Percentiles rank a stretch among this genome's conserved stretches.
Conservation (phyloP, 92 coral and sea anemone species). For the Epizoanthus scotinus region DNA sequence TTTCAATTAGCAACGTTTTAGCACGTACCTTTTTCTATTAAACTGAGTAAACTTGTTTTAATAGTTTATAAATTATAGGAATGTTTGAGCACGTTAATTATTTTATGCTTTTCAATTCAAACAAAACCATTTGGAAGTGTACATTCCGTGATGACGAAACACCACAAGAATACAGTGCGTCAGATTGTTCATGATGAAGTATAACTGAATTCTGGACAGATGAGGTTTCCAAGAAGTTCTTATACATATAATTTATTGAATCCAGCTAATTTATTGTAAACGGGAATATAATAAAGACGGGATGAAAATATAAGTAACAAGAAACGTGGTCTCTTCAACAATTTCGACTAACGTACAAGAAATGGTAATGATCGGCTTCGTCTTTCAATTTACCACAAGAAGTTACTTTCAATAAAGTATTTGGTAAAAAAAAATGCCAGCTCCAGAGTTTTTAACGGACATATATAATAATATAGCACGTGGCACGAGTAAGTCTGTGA, state of each 20-base stretch:
- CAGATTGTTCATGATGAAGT: neutral
- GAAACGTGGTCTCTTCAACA: neutral
- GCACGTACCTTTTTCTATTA: neutral
- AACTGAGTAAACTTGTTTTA: constrained; percentile 7
- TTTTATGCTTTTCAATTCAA: neutral
- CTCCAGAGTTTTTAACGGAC: neutral
- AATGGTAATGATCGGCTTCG: neutral
- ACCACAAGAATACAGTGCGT: too few relatives aligned
- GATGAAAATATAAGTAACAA: neutral
- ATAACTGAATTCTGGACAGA: neutral
- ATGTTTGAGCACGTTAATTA: neutral
- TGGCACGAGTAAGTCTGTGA: neutral
- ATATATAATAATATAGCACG: neutral
- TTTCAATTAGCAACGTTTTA: neutral
- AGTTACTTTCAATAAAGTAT: neutral
- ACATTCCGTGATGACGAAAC: too few relatives aligned
- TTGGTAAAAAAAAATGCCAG: neutral
- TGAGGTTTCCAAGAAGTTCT: neutral
- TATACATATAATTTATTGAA: neutral
- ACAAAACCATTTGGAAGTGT: neutral
- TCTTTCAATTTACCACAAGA: neutral
- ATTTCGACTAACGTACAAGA: neutral
- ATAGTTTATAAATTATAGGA: neutral
- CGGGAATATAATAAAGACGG: neutral
- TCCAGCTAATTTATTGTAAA: neutral